These are phyloP conservation scores for Neodon shergylaensis DNA, from an alignment of 2,113 vertebrate species.

Conservation along the genomic window DNA sequence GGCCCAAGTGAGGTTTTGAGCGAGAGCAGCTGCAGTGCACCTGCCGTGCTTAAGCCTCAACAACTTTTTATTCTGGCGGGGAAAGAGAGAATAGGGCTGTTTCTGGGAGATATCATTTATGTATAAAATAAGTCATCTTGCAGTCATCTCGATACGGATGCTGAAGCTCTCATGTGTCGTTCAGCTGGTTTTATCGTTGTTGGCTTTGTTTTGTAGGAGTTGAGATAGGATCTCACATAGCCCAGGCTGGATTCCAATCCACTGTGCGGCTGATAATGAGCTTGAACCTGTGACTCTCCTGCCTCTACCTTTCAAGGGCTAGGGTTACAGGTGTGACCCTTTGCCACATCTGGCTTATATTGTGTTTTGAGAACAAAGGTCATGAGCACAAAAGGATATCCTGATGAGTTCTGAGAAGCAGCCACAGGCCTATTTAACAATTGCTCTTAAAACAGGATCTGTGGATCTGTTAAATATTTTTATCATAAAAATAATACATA, in stretches of 20 bases:
- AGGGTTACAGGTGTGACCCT: not conserved
- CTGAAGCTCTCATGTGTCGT: not conserved
- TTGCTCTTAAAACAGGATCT: slow-evolving; percentile 15
- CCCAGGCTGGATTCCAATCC: not conserved
- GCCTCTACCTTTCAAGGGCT: not conserved
- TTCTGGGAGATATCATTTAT: not conserved
- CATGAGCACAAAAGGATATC: not conserved
- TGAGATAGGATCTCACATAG: not conserved
- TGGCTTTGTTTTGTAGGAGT: not conserved
- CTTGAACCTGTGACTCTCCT: not conserved
- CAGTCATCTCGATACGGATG: not conserved
- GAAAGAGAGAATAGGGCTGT: not conserved
- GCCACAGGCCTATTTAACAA: not conserved
- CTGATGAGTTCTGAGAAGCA: not conserved
- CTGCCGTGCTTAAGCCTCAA: not conserved
- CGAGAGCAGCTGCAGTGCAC: not conserved
- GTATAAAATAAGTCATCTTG: not conserved
- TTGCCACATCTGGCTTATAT: not conserved
- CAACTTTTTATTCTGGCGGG: not conserved
- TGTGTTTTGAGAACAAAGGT: not conserved
- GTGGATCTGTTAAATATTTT: not conserved
- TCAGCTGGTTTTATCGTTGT: not conserved
- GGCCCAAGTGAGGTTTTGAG: not conserved
- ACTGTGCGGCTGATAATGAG: not conserved
- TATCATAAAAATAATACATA: not conserved